Evolutionary conservation across 2,888 invertebrate species (phyloP), one percentile per base, ranked within the genome.

Genomic region (Marronus borbonicus): DNA sequence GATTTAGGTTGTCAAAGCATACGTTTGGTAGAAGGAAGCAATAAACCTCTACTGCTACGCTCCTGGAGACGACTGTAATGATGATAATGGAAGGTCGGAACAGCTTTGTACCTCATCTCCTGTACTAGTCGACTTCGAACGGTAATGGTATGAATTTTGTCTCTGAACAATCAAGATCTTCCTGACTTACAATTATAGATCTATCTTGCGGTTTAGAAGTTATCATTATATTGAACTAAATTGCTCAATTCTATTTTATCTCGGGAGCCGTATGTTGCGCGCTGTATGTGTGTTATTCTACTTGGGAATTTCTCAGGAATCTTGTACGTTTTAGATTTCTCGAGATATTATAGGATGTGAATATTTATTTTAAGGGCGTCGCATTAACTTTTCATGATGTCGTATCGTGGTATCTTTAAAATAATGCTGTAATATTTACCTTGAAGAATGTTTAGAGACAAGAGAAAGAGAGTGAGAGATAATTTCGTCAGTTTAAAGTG

Each of bases 121-220:
- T 20, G 55, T 10, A 49, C 50, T 49, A 50, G 68, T 50, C 68
- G 50, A 68, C 24, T 68, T 20, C 24, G 68, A 50, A 28, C 68
- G 50, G 50, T 50, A 68, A 68, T 68, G 50, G 68, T 68, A 50
- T 68, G 50, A 50, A 62, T 62, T 62, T 62, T 62, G 62, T 62
- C 62, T 62, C 62, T 62, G 62, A 62, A 62, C 62, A 62, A 62
- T 62, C 62, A 62, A 62, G 62, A 62, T 62, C 62, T 62, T 62
- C 62, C 31, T 62, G 62, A 62, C 62, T 62, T 62, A 62, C 62
- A 62, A 62, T 62, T 62, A 62, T 31, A 62, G 31, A 62, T 62
- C 62, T 62, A 62, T 62, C 31, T 31, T 62, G 62, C 28, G 62
- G 62, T 62, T 62, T 31, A 28, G 31, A 31, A 31, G 28, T 28